Conservation (phyloP, 1,140 invertebrate species). For the Proctacanthus coquilletti region DNA sequence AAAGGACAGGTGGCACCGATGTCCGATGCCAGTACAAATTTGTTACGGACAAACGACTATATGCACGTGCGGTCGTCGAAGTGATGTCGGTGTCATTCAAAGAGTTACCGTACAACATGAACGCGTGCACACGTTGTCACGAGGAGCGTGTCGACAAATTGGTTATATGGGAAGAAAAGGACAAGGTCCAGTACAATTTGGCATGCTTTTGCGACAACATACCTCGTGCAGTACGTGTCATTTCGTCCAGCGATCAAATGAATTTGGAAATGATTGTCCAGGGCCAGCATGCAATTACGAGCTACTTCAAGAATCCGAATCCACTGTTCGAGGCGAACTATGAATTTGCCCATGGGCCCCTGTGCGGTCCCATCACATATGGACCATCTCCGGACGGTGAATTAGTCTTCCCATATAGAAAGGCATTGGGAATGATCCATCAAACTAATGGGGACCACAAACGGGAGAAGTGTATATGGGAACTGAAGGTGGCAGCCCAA, state of each 20-base stretch:
- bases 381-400: conserved; percentile 64
- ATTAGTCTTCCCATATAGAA: conserved; percentile 69
- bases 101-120: conserved; percentile 60
- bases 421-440: conserved; percentile 45
- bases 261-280: conserved; percentile 68
- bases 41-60: conserved; percentile 61
- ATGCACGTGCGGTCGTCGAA: conserved; percentile 56
- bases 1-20: conserved; percentile 47
- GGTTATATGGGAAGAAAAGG: conserved; percentile 52
- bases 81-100: conserved; percentile 32
- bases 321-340: conserved; percentile 71
- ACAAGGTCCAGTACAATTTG: conserved; percentile 27
- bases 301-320: conserved; percentile 69
- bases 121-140: conserved; percentile 65
- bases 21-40: conserved; percentile 70
- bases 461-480: conserved; percentile 74
- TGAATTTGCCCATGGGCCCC: conserved; percentile 73
- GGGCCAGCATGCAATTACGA: conserved; percentile 60
- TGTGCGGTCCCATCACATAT: conserved; percentile 67
- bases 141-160: conserved; percentile 69
- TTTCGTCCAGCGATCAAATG: conserved; percentile 59
- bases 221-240: conserved; percentile 41
- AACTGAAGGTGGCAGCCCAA: conserved; percentile 61
- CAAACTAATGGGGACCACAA: conserved; percentile 29
- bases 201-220: conserved; percentile 50